These are phyloP conservation scores for Acanthosoma haemorrhoidale DNA, from an alignment of 2,888 invertebrate genomes.

Conservation along the genomic window DNA sequence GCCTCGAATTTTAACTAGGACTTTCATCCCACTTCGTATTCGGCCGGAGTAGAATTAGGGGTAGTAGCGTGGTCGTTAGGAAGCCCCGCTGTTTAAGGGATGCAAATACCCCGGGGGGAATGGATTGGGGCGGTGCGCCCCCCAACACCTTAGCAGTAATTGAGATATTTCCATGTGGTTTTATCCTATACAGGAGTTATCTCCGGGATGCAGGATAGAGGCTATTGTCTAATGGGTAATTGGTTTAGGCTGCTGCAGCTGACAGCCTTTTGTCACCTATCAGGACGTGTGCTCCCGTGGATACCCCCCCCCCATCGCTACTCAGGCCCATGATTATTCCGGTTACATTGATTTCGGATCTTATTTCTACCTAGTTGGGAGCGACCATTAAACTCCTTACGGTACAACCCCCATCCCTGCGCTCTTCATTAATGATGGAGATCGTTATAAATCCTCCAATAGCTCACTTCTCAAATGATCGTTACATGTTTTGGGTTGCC, in stretches of 20 bases:
- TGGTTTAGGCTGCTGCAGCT: constrained; percentile 25
- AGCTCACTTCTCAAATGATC: background rate
- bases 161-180: constrained; percentile 29
- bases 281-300: background rate
- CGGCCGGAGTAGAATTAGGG: constrained; percentile 24
- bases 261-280: constrained; percentile 27
- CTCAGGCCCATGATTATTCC: background rate
- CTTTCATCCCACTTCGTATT: constrained; percentile 27
- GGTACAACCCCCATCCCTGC: too few relatives aligned
- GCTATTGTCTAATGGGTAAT: constrained; percentile 35
- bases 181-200: constrained; percentile 24
- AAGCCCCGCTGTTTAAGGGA: background rate
- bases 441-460: background rate
- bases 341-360: constrained; percentile 5
- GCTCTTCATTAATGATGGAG: background rate
- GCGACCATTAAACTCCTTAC: background rate
- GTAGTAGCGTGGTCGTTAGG: too few relatives aligned
- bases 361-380: too few relatives aligned
- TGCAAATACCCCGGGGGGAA: constrained; percentile 20
- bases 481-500: background rate
- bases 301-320: background rate
- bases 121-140: background rate
- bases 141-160: constrained; percentile 10
- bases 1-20: constrained; percentile 22
- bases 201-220: background rate